A percentile compares a stretch with the other conserved stretches of the same genome.
Conservation (phyloP, 2,888 invertebrate genomes). For the Ariolimax columbianus region DNA sequence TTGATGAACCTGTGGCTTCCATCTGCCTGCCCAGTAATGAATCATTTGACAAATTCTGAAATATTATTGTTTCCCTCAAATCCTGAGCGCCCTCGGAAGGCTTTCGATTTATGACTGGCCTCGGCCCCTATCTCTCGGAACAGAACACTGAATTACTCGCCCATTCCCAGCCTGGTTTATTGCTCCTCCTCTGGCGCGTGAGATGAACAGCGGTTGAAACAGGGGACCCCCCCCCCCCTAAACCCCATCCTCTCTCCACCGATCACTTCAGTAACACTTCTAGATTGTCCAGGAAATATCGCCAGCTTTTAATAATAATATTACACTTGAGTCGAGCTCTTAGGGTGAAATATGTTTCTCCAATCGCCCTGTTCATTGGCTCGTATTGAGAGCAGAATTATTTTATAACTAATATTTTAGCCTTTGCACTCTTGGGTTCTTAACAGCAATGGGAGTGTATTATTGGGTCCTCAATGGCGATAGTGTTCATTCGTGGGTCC, state of each 20-base stretch:
- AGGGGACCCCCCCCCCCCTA: neutral
- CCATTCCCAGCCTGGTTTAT: conserved; percentile 58
- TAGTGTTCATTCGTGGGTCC: too few relatives aligned
- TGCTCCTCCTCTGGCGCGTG: conserved; percentile 54
- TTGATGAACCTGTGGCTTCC: conserved; percentile 39
- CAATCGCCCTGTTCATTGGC: conserved; percentile 54
- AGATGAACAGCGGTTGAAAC: conserved; percentile 50
- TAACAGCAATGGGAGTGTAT: too few relatives aligned
- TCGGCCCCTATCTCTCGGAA: conserved; percentile 52
- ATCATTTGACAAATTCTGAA: conserved; percentile 57
- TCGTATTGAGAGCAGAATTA: conserved; percentile 33
- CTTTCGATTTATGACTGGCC: conserved; percentile 51
- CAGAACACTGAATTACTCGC: conserved; percentile 58
- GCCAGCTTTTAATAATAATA: conserved; percentile 38
- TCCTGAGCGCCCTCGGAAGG: conserved; percentile 42
- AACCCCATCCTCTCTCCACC: too few relatives aligned
- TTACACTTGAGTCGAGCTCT: conserved; percentile 30
- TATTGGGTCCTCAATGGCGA: too few relatives aligned
- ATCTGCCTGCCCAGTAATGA: conserved; percentile 52
- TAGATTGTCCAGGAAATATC: conserved; percentile 19
- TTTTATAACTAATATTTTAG: conserved; percentile 16
- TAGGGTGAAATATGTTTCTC: conserved; percentile 14
- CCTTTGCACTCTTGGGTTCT: conserved; percentile 23
- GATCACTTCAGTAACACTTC: neutral
- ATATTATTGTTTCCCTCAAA: conserved; percentile 56